Conservation (phyloP, 2,797 vertebrate genomes). For the Squalus acanthias region DNA sequence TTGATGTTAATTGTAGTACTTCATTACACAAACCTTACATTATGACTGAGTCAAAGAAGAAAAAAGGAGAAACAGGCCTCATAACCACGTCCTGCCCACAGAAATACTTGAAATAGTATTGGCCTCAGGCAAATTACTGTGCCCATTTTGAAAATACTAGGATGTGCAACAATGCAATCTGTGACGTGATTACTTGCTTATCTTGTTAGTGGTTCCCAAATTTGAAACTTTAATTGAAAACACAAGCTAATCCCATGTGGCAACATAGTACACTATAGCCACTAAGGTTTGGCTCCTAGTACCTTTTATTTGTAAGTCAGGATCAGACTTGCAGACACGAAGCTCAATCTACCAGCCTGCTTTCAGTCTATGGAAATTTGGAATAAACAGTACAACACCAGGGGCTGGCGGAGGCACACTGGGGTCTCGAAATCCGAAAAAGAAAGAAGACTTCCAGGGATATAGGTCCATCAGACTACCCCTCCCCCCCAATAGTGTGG, state of each 20-base stretch:
- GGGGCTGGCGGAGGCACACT: neutral
- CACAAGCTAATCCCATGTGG: neutral
- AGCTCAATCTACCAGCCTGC: neutral
- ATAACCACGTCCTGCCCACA: neutral
- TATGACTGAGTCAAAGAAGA: neutral
- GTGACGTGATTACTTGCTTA: neutral
- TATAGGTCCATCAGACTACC: neutral
- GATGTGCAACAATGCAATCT: neutral
- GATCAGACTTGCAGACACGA: neutral
- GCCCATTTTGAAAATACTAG: neutral
- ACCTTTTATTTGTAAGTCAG: neutral
- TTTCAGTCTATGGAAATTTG: neutral
- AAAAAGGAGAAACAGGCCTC: neutral
- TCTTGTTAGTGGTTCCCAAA: neutral
- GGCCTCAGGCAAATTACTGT: neutral
- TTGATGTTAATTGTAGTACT: neutral
- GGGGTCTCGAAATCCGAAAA: neutral
- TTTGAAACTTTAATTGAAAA: neutral
- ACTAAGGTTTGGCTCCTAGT: neutral
- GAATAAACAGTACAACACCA: neutral
- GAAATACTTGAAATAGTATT: neutral
- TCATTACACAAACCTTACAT: neutral
- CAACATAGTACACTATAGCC: neutral
- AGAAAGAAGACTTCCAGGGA: neutral
- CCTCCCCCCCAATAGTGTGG: neutral